These are phyloP conservation scores for Lochmaea capreae DNA, from an alignment of 2,888 invertebrate genomes.

Conservation along the genomic window DNA sequence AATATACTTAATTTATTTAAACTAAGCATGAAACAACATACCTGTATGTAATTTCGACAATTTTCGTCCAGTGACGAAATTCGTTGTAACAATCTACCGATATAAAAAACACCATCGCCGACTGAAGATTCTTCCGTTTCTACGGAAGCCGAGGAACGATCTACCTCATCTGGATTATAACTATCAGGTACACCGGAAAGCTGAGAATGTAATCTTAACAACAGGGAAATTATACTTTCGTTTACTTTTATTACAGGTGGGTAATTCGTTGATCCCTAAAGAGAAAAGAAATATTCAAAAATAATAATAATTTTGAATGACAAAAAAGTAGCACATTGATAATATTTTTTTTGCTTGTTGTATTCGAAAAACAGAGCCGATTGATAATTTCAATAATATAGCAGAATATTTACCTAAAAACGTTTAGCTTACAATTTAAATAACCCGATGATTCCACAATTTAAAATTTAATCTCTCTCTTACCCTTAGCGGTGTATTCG, in stretches of 20 bases:
- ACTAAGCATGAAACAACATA: slow-evolving; percentile 30
- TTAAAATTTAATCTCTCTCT: slow-evolving; percentile 9
- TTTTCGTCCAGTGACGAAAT: slow-evolving; percentile 78
- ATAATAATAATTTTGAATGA: not conserved
- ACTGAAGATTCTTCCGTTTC: slow-evolving; percentile 63
- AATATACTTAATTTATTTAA: not conserved
- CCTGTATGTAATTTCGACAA: slow-evolving; percentile 75
- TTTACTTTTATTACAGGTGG: slow-evolving; percentile 70
- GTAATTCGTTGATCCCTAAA: slow-evolving; percentile 54
- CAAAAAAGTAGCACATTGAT: no score
- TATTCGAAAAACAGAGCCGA: no score
- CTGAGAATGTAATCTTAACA: slow-evolving; percentile 92
- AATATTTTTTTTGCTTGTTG: no score
- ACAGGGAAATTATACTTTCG: slow-evolving; percentile 89
- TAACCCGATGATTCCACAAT: not conserved
- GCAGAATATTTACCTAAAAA: no score
- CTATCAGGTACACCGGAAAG: slow-evolving; percentile 86
- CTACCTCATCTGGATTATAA: slow-evolving; percentile 69
- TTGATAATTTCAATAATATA: no score
- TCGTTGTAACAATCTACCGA: slow-evolving; percentile 82
- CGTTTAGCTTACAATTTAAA: not conserved
- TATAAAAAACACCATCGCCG: slow-evolving; percentile 91
- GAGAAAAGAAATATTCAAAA: slow-evolving; percentile 42
- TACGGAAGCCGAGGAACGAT: slow-evolving; percentile 48
- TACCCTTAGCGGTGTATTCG: slow-evolving; percentile 27